Conservation (phyloP, 2,113 vertebrate genomes). For the Tiliqua scincoides region DNA sequence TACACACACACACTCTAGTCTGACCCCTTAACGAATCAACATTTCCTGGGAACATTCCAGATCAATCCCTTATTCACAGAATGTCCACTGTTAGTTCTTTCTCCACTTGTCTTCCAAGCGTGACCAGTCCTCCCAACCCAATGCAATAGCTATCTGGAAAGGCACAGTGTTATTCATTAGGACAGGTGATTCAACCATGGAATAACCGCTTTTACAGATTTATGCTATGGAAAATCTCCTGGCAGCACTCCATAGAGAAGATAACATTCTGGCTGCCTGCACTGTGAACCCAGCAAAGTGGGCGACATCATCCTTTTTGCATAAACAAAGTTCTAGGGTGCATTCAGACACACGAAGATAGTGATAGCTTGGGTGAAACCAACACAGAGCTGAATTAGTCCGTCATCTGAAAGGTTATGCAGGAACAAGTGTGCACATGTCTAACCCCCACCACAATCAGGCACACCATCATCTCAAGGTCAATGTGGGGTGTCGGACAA, state of each 20-base stretch:
- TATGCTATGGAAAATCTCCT: background rate
- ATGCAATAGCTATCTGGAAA: background rate
- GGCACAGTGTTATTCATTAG: background rate
- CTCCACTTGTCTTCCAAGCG: background rate
- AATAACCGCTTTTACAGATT: background rate
- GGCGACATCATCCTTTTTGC: too few species aligned
- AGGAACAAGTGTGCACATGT: too few species aligned
- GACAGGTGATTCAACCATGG: background rate
- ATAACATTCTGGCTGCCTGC: too few species aligned
- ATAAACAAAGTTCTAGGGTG: background rate
- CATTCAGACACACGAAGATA: background rate
- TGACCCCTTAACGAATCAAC: background rate
- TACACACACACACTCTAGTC: too few species aligned
- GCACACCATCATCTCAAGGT: too few species aligned
- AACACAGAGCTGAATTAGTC: background rate
- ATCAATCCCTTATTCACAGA: background rate
- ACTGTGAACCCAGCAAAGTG: background rate
- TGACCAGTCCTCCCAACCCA: background rate
- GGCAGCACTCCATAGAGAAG: background rate
- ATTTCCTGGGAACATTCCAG: background rate
- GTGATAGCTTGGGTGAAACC: background rate
- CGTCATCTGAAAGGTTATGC: too few species aligned
- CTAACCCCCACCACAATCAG: too few species aligned
- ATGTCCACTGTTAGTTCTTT: background rate
- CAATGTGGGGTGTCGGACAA: too few species aligned